Conservation (phyloP, 2,888 invertebrate genomes). For the Lithodes maja region DNA sequence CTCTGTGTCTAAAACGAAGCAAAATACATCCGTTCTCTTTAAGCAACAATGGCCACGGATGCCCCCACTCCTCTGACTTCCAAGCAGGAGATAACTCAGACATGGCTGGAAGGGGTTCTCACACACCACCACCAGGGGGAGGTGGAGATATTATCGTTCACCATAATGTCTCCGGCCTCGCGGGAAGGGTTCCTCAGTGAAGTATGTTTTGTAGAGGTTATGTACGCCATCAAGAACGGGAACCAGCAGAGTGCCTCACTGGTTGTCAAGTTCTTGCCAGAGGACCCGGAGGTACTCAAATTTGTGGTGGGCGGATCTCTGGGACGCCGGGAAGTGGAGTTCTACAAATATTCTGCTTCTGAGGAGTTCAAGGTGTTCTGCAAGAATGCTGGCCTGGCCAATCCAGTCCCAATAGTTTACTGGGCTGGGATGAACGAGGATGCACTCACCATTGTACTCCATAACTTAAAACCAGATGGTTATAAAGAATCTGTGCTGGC, state of each 20-base stretch:
- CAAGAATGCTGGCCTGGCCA: background rate
- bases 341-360: background rate
- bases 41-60: background rate
- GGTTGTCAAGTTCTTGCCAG: background rate
- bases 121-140: background rate
- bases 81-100: background rate
- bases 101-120: background rate
- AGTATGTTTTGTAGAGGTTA: background rate
- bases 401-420: background rate
- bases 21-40: too few species aligned
- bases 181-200: background rate
- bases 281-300: background rate
- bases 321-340: background rate
- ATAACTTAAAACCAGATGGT: background rate
- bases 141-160: background rate
- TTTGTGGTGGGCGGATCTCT: background rate
- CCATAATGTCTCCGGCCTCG: background rate
- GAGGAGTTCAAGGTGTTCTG: background rate
- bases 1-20: too few species aligned
- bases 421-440: background rate
- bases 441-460: slow-evolving; percentile 6
- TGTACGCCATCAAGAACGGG: background rate
- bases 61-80: background rate
- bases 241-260: background rate
- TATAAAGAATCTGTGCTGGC: background rate